Base-by-base conservation (phyloP, 37 sponge, comb jelly and placozoan species). In the Agelas oroides region DNA sequence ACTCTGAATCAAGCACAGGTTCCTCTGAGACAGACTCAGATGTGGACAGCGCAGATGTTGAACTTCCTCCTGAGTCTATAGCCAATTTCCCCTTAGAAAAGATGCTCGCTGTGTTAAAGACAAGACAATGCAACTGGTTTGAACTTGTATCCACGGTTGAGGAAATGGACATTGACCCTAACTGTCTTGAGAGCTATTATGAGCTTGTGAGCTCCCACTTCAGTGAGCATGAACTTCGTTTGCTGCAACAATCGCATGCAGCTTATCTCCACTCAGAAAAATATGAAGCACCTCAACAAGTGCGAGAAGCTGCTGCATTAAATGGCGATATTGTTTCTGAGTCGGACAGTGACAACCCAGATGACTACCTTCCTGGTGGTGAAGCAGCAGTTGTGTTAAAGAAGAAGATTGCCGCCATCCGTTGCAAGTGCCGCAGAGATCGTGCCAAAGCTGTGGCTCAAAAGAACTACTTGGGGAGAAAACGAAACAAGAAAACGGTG, bases 261-360 rank as follows among this genome's bases (percentile, higher is more conserved):
- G 76, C 76, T 32, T 58, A 25, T 25, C 27, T 15, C 25, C n/a
- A 14, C 13, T 37, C 13, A 23, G 71, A 70, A 12, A 24, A 70
- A 23, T n/a, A 46, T 27, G 16, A 8, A 19, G 23, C 28, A 56
- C 38, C 58, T 25, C 18, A 64, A 6, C 1, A 53, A 63, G 61
- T 17, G 5, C 53, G 40, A 11, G 67, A 79, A 65, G 65, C 66
- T n/a, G 52, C 28, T 41, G 40, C 67, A 15, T 23, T 79, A 14
- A 79, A 65, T 64, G 67, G 67, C 11, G 23, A 30, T 40, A 63
- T 79, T n/a, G 79, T 79, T 1, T 36, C 66, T 34, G 79, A 79
- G 30, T 79, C 79, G 39, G 79, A 79, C n/a, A 65, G 53, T 63
- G 79, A 79, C 34, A 28, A 65, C 28, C 66, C 65, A 6, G 66